Conservation (phyloP, 2,888 invertebrate genomes). For the Opisthograptis luteolata region DNA sequence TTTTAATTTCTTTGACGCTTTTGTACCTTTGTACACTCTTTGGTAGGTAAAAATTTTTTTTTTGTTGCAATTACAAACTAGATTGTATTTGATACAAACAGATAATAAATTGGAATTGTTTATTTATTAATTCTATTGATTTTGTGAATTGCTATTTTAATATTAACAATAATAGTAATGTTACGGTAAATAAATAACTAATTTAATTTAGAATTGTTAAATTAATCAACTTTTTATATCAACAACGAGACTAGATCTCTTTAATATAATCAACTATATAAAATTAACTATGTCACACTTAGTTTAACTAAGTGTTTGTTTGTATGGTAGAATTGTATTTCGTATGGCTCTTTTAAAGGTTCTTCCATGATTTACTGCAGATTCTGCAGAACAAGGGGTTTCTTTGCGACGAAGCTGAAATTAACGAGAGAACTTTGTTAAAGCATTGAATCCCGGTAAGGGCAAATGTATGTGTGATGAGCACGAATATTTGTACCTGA, state of each 20-base stretch:
- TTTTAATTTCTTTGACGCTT: neutral
- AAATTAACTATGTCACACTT: too few species aligned
- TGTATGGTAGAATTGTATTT: constrained; percentile 48
- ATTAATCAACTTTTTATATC: constrained; percentile 33
- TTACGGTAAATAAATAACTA: constrained; percentile 48
- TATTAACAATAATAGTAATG: constrained; percentile 21
- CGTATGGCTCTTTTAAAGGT: constrained; percentile 47
- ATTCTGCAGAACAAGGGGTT: constrained; percentile 22
- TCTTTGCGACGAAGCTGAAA: constrained; percentile 49
- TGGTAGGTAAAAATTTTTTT: constrained; percentile 52
- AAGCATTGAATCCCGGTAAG: too few species aligned
- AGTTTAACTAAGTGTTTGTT: constrained; percentile 30
- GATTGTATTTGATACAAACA: constrained; percentile 51
- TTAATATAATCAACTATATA: constrained; percentile 37
- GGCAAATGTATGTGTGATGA: too few species aligned
- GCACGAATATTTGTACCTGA: too few species aligned
- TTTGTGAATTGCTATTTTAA: neutral
- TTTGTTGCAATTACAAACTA: constrained; percentile 46
- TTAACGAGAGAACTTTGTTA: constrained; percentile 22
- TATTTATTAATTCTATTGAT: neutral
- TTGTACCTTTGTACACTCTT: constrained; percentile 46
- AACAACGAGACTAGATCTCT: constrained; percentile 51
- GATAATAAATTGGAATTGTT: constrained; percentile 48
- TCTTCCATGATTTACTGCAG: constrained; percentile 63
- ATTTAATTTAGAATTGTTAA: constrained; percentile 19